Evolutionary conservation across 2,888 invertebrate genomes (phyloP).

Genomic region (Cactoblastis cactorum): DNA sequence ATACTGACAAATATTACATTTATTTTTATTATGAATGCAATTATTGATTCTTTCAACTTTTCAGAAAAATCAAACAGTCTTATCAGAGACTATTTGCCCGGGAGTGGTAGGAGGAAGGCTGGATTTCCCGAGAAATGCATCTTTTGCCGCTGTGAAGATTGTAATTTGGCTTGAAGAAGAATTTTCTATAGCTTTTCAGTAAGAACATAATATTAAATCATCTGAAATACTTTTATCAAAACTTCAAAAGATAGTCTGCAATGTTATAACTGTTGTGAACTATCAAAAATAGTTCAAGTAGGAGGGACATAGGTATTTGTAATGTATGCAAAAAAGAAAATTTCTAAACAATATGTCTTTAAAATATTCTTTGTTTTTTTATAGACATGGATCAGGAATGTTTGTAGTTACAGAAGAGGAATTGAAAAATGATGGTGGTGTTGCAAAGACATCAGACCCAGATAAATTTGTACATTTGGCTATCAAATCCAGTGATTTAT

Average conservation of each 20-base stretch:
- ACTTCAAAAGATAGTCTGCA: too few relatives aligned
- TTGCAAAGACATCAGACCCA: conserved; percentile 87
- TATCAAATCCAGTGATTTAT: conserved; percentile 86
- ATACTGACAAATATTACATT: not conserved
- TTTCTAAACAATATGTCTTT: not conserved
- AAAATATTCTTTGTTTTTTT: too few relatives aligned
- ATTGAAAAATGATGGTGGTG: conserved; percentile 68
- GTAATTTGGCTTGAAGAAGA: conserved; percentile 94
- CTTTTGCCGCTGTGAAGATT: conserved; percentile 90
- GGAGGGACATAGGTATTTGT: too few relatives aligned
- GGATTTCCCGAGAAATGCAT: conserved; percentile 90
- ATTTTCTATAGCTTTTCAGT: conserved; percentile 86
- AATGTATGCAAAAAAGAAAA: too few relatives aligned
- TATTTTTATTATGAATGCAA: not conserved
- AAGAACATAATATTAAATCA: conserved; percentile 31
- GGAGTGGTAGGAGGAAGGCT: conserved; percentile 90
- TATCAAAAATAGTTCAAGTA: too few relatives aligned
- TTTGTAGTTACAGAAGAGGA: conserved; percentile 62
- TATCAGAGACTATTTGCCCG: conserved; percentile 88
- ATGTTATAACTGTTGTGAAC: too few relatives aligned
- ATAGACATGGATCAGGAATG: conserved; percentile 70
- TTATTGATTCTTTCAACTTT: conserved; percentile 22
- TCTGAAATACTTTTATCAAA: too few relatives aligned
- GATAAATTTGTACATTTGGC: conserved; percentile 85
- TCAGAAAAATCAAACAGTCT: conserved; percentile 84